phyloP scores from a whole-genome alignment of 2,797 vertebrate genomes.

The Tapera naevia region DNA sequence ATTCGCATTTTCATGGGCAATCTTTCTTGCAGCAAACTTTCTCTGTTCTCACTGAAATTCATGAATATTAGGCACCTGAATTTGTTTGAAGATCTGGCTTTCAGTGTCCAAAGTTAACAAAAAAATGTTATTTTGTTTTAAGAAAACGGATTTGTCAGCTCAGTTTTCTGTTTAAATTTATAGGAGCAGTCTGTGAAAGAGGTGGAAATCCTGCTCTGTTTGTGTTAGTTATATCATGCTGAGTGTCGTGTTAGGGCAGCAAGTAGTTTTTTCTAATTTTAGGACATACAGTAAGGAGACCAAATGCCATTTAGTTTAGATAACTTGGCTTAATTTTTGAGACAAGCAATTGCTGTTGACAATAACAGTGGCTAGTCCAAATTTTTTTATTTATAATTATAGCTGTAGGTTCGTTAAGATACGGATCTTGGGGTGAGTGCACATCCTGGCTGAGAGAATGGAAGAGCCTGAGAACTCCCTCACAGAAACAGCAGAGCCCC shows the following conservation, averaged over 20 bases:
- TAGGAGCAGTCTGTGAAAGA: not conserved
- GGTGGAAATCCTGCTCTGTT: not conserved
- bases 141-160: not conserved
- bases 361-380: not conserved
- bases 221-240: not conserved
- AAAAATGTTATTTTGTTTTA: not conserved
- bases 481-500: not conserved
- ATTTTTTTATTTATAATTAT: not conserved
- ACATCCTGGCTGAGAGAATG: not conserved
- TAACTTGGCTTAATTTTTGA: not conserved
- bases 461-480: not conserved
- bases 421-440: not conserved
- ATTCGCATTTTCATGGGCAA: not conserved
- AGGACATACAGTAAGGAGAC: not conserved
- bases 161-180: not conserved
- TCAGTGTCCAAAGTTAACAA: not conserved
- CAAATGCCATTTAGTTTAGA: not conserved
- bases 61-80: not conserved
- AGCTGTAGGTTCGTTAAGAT: not conserved
- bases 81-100: not conserved
- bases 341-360: not conserved
- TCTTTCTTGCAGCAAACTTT: not conserved
- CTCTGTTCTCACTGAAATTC: not conserved
- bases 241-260: not conserved
- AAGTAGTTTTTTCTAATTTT: conserved; percentile 2